Conservation (phyloP, 2,888 invertebrate species). For the Gibbula magus region DNA sequence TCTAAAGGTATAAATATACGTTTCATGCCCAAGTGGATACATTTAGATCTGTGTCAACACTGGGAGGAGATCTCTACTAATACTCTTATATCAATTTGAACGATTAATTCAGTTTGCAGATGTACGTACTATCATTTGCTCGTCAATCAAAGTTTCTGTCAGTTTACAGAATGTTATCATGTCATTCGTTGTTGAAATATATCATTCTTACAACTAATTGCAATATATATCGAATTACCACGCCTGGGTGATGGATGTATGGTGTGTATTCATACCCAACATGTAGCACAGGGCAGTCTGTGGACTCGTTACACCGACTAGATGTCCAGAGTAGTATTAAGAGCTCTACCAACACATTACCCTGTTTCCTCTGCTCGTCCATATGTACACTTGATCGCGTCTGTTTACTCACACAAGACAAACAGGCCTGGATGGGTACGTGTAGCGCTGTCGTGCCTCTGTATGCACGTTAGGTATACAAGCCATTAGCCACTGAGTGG, state of each 20-base stretch:
- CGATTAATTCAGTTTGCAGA: too few species aligned
- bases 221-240: not conserved
- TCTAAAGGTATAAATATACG: too few species aligned
- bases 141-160: too few species aligned
- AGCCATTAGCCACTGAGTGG: not conserved
- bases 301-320: too few species aligned
- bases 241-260: too few species aligned
- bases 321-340: not conserved
- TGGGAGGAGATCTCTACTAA: too few species aligned
- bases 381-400: not conserved
- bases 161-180: not conserved
- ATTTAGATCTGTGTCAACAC: too few species aligned
- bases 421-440: conserved; percentile 5
- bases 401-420: conserved; percentile 10
- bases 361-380: not conserved
- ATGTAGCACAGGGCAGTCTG: too few species aligned
- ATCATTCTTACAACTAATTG: conserved; percentile 4
- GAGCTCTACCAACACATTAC: not conserved
- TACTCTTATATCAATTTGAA: too few species aligned
- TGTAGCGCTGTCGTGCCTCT: not conserved
- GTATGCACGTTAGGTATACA: conserved; percentile 17
- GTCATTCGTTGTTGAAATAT: not conserved
- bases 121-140: too few species aligned
- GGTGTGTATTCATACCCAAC: too few species aligned
- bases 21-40: too few species aligned